A percentile compares a stretch with the other conserved stretches of the same genome.
Evolutionary conservation across 2,113 vertebrate genomes (phyloP).

Genomic region (Meriones unguiculatus): DNA sequence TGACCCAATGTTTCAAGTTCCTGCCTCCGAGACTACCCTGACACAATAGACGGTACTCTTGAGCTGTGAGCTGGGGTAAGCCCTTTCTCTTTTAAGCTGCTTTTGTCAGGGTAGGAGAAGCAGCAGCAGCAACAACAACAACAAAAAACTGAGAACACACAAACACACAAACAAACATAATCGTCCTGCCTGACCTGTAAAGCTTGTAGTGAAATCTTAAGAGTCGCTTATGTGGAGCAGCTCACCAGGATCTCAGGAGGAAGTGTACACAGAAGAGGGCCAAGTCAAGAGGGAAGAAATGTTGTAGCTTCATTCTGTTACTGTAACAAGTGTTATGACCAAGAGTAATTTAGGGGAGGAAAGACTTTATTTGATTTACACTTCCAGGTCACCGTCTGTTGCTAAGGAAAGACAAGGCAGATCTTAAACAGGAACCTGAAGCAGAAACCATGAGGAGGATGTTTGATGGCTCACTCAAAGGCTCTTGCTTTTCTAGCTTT

Average conservation of each 20-base stretch:
- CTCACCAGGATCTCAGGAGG: background rate
- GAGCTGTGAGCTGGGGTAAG: background rate
- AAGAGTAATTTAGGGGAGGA: background rate
- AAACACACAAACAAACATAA: background rate
- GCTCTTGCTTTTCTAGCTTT: background rate
- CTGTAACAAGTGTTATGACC: background rate
- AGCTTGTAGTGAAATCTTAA: too few relatives aligned
- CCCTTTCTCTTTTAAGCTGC: background rate
- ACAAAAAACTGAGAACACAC: background rate
- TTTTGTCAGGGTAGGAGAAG: background rate
- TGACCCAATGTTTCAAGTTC: background rate
- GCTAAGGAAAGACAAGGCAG: background rate
- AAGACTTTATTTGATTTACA: background rate
- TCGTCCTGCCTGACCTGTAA: background rate
- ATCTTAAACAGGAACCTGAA: background rate
- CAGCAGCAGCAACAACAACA: background rate
- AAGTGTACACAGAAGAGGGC: background rate
- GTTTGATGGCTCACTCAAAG: background rate
- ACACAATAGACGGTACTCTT: background rate
- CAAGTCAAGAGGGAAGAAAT: background rate
- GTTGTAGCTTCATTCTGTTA: too few relatives aligned
- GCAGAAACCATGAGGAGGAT: background rate
- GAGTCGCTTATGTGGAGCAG: background rate
- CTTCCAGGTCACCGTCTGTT: background rate
- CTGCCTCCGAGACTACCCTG: background rate